Evolutionary conservation across 37 sponge, comb jelly and placozoan species (phyloP), one percentile per base, ranked within the genome.

Genomic region (Bolinopsis microptera): DNA sequence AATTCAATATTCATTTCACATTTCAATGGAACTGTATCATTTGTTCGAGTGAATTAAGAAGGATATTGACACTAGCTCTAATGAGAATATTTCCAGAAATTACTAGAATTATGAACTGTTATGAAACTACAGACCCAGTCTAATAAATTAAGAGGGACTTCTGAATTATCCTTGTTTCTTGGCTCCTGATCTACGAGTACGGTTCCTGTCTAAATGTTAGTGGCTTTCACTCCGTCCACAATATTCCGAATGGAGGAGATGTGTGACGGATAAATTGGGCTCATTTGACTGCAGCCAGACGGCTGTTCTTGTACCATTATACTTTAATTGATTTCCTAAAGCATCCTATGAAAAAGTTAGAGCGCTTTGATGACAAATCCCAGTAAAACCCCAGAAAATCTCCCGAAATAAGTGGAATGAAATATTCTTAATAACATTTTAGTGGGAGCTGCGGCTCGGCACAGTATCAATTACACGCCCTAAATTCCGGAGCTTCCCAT

Each of bases 391-490:
- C 5, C 13, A 13, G 5, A 48, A 48, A 48, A 48, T 48, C 13
- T 48, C 61, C 61, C 13, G 5, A 48, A 48, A 48, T 5, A 48
- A 5, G 61, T 48, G 61, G 5, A 48, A 48, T 48, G 61, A 48
- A 48, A 48, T 48, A 48, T 48, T 48, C 9, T 48, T 48, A 48
- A 48, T 48, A 48, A 48, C 61, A 48, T 48, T 48, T 48, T 48
- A 48, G 61, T 48, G 13, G 61, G 61, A 13, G 61, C 61, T 48
- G 61, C 61, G 61, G 61, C 61, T 48, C 13, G 61, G 61, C 9
- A 37, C 36, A 30, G 82, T 80, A 80, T 80, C 82, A 80, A 35
- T 80, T 34, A 32, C 82, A 80, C 82, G 82, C 82, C 82, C 82
- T 80, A 80, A 80, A 80, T 80, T 80, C 82, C 82, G 32, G 32